These are phyloP conservation scores for Perizoma flavofasciatum DNA, from an alignment of 2,888 invertebrate species.

Conservation along the genomic window DNA sequence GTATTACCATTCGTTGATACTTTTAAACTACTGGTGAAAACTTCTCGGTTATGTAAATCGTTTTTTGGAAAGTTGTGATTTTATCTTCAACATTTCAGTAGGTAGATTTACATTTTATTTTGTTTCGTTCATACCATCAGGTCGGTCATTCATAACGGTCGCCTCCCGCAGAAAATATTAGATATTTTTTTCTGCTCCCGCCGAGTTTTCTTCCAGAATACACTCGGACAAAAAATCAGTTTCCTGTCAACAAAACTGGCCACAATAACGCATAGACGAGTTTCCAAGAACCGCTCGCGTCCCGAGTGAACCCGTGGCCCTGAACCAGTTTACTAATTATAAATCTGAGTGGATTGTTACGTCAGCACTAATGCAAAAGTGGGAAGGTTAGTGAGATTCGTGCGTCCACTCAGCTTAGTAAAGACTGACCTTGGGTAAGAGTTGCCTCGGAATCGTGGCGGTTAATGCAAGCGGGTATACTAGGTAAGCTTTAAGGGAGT, in stretches of 20 bases:
- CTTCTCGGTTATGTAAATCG: too few species aligned
- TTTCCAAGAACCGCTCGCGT: constrained; percentile 59
- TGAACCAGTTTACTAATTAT: constrained; percentile 74
- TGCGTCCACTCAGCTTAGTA: constrained; percentile 21
- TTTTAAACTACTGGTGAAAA: too few species aligned
- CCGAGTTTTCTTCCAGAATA: constrained; percentile 18
- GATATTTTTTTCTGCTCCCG: neutral
- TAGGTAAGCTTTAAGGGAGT: too few species aligned
- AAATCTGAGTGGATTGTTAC: constrained; percentile 49
- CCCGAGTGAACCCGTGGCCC: constrained; percentile 61
- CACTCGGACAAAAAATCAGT: constrained; percentile 25
- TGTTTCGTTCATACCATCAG: too few species aligned
- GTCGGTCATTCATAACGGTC: too few species aligned
- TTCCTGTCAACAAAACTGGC: constrained; percentile 42
- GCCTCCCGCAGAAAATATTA: too few species aligned
- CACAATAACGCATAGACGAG: constrained; percentile 36
- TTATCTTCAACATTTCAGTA: too few species aligned
- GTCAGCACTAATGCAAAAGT: constrained; percentile 50
- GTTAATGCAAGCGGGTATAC: neutral
- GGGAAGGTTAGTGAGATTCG: constrained; percentile 34
- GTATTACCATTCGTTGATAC: too few species aligned
- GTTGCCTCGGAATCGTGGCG: constrained; percentile 2
- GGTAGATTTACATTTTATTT: too few species aligned
- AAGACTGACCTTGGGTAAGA: constrained; percentile 16
- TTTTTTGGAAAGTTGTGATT: too few species aligned